Base-by-base conservation (phyloP, 2,797 vertebrate species). In the Neostethus bicornis region DNA sequence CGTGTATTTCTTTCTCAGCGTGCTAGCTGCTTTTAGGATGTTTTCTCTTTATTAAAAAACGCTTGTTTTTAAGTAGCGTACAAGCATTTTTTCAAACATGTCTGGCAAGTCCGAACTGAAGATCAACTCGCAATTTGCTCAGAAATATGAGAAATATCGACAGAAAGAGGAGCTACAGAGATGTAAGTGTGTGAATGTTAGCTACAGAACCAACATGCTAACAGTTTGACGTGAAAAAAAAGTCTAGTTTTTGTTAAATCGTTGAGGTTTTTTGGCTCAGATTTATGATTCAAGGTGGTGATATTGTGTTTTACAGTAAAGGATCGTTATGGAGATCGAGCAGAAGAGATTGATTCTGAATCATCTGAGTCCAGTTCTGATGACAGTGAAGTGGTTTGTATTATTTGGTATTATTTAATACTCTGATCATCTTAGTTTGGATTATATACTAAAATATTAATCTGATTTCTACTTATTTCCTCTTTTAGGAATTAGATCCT, bases 121-220 rank as follows among this genome's bases (percentile, higher is more conserved):
- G 17, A 92, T 98, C 6, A 98, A 97, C 66, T 66, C 80, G 1
- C 85, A 89, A 4, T 98, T 98, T 26, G 95, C 95, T 0, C 88
- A 92, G 34, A 92, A 84, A 26, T 96, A 96, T 48, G 85, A 93
- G 0, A 92, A 91, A 49, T 95, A 96, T 74, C 91, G 95, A 35
- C 93, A 94, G 67, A 94, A 85, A n/a, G 95, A 98, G 69, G 96
- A 96, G 69, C 80, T 97, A 32, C 94, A 95, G 84, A 92, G 90
- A 24, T 82, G 95, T 96, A 82, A 95, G 95, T 94, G 19, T 58
- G 13, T 9, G 4, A 0, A n/a, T n/a, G 35, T 6, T 44, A 28
- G 78, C 82, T 14, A 14, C 35, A 7, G 80, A 62, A 11, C 12
- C n/a, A 37, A 46, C 32, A 4, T 12, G 76, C 80, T 75, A 80